A percentile compares a stretch with the other conserved stretches of the same genome.
These are phyloP conservation scores for Phenganax stokvisi DNA, from an alignment of 92 coral and sea anemone genomes.

Conservation along the genomic window DNA sequence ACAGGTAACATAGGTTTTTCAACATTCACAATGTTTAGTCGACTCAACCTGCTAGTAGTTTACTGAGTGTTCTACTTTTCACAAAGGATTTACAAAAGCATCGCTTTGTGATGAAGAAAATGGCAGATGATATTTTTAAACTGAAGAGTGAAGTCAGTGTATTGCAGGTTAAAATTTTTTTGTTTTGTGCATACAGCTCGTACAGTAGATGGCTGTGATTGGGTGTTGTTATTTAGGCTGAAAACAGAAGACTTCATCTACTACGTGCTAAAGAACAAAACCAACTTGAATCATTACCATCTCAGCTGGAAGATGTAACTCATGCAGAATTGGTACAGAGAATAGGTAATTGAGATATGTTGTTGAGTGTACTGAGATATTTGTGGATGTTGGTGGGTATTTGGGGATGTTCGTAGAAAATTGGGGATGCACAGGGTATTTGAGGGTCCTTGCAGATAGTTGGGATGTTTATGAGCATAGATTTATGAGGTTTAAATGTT, in stretches of 20 bases:
- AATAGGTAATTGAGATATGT: constrained; percentile 55
- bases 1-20: not conserved
- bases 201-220: not conserved
- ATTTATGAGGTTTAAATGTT: too few relatives aligned
- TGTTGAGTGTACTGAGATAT: too few relatives aligned
- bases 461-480: too few relatives aligned
- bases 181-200: not conserved
- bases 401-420: too few relatives aligned
- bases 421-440: too few relatives aligned
- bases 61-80: not conserved
- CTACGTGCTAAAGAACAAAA: constrained; percentile 78
- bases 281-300: constrained; percentile 60
- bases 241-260: constrained; percentile 76
- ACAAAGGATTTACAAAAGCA: constrained; percentile 85
- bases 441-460: too few relatives aligned
- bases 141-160: constrained; percentile 76
- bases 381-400: too few relatives aligned
- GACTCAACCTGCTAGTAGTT: not conserved
- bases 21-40: not conserved
- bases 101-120: constrained; percentile 87
- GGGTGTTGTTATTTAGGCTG: constrained; percentile 49
- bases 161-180: constrained; percentile 58
- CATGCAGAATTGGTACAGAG: constrained; percentile 88
- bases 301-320: constrained; percentile 76
- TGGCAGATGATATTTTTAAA: constrained; percentile 83